phyloP scores from a whole-genome alignment of 2,888 invertebrate genomes.

The Nemotelus nigrinus region DNA sequence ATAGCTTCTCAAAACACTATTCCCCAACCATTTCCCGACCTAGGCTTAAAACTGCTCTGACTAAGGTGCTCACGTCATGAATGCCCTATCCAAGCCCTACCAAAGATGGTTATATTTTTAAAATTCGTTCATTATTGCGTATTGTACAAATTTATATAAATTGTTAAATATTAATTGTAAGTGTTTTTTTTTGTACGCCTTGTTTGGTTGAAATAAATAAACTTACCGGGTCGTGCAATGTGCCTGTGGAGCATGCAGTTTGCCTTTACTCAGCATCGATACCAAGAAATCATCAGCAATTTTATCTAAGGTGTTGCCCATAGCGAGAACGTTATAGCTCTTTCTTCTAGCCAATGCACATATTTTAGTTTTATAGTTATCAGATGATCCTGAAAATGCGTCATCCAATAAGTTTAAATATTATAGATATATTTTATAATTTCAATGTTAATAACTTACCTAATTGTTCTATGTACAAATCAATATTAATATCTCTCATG shows the following conservation, averaged over 20 bases:
- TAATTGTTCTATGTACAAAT: constrained; percentile 80
- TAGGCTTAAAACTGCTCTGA: too few relatives aligned
- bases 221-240: constrained; percentile 79
- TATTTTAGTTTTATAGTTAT: constrained; percentile 67
- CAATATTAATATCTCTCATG: constrained; percentile 76
- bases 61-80: too few relatives aligned
- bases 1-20: too few relatives aligned
- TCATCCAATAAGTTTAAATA: background rate
- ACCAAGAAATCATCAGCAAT: constrained; percentile 84
- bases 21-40: too few relatives aligned
- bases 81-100: too few relatives aligned
- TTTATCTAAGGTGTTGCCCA: constrained; percentile 88
- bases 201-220: background rate
- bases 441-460: constrained; percentile 60
- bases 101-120: too few relatives aligned
- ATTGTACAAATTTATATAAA: too few relatives aligned
- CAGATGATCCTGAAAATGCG: constrained; percentile 66
- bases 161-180: too few relatives aligned
- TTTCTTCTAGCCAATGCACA: constrained; percentile 79
- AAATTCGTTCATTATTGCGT: too few relatives aligned
- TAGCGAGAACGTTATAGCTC: constrained; percentile 86
- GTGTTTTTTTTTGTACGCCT: too few relatives aligned
- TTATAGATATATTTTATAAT: background rate
- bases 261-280: constrained; percentile 83
- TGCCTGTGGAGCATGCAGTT: constrained; percentile 80